These are phyloP conservation scores for Ctenodactylus gundi DNA, from an alignment of 2,113 vertebrate genomes.

Conservation along the genomic window DNA sequence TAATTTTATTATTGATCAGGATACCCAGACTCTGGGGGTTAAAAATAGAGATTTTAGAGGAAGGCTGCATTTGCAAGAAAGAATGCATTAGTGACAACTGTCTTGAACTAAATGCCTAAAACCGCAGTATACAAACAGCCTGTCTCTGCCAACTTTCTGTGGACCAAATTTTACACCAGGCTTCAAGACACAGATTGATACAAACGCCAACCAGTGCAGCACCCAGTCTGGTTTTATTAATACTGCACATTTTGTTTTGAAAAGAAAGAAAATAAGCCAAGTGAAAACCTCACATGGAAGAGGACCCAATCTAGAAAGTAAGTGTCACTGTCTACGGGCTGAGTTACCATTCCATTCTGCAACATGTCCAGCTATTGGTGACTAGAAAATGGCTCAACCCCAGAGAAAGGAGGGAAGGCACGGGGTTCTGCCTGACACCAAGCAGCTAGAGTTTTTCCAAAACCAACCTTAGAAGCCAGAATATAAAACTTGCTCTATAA, in stretches of 20 bases:
- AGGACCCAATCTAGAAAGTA: conserved; percentile 24
- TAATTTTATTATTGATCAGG: neutral
- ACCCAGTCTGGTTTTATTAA: neutral
- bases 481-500: conserved; percentile 34
- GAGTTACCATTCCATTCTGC: conserved; percentile 52
- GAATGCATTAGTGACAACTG: conserved; percentile 20
- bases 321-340: conserved; percentile 4
- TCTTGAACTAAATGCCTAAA: conserved; percentile 18
- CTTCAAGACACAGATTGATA: conserved; percentile 19
- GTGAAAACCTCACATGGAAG: neutral
- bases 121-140: neutral
- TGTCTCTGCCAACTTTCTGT: neutral
- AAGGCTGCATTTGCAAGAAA: neutral
- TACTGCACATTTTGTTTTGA: neutral
- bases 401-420: conserved; percentile 40
- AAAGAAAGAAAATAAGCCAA: neutral
- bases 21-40: neutral
- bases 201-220: neutral
- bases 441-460: conserved; percentile 30
- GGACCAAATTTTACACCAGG: neutral
- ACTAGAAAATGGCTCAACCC: conserved; percentile 65
- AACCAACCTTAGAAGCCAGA: conserved; percentile 26
- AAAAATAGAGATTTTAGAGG: conserved; percentile 30
- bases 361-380: conserved; percentile 37
- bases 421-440: conserved; percentile 37